Evolutionary conservation across 2,113 vertebrate genomes (phyloP).

Genomic region (Cercopithecus mona): DNA sequence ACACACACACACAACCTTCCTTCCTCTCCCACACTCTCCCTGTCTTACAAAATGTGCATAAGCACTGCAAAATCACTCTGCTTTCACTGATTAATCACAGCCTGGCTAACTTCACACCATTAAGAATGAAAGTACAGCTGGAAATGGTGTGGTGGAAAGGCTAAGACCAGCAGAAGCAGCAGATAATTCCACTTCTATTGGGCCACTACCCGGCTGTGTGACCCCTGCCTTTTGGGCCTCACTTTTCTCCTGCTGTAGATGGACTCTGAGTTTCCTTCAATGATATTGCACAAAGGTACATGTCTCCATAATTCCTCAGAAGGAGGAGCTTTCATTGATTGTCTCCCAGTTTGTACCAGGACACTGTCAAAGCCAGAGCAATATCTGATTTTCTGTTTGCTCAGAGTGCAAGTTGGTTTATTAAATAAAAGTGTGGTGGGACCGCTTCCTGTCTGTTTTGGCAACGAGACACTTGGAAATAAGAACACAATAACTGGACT

Average conservation of each 20-base stretch:
- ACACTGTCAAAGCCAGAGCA: background rate
- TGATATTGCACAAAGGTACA: background rate
- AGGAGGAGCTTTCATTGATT: background rate
- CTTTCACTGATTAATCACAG: conserved; percentile 3
- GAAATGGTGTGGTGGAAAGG: background rate
- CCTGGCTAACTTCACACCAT: background rate
- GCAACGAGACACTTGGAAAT: conserved; percentile 54
- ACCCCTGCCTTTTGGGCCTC: background rate
- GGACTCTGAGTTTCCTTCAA: background rate
- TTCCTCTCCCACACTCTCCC: background rate
- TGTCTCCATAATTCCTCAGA: background rate
- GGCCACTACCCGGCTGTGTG: background rate
- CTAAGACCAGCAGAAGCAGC: background rate
- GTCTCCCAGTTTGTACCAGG: background rate
- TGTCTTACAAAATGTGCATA: background rate
- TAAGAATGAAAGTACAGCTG: background rate
- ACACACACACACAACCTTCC: no score
- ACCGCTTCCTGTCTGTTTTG: conserved; percentile 50
- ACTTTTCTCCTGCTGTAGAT: background rate
- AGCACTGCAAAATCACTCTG: background rate
- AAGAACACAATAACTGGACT: conserved; percentile 40
- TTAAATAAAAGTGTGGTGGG: conserved; percentile 49
- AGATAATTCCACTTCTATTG: background rate
- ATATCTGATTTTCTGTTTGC: conserved; percentile 59
- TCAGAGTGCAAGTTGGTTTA: conserved; percentile 12